Evolutionary conservation across 2,797 vertebrate genomes (phyloP), one percentile per base, ranked within the genome.

Genomic region (Synanceia verrucosa): DNA sequence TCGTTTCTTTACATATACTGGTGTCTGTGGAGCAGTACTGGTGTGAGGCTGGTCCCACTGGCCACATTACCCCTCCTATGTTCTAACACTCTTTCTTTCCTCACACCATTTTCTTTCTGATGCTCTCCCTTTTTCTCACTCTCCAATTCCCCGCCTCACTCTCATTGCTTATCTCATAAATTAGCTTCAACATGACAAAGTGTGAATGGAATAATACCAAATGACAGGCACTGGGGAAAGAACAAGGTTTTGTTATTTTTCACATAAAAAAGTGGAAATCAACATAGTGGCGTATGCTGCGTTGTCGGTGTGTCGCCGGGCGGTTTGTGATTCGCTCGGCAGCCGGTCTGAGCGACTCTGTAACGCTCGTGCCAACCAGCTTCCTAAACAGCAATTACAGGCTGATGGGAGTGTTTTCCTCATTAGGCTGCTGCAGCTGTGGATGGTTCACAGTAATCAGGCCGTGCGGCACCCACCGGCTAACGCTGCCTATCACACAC

Each of bases 361-460:
- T 50, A 46, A 58, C 6, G 55, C 62, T 78, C 34, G 68, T 84
- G 89, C 91, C 89, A 91, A 81, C 85, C 76, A 5, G 79, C 87
- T 91, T 90, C 86, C 87, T 88, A 90, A 92, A 91, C 86, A 90
- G 89, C 91, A 91, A 91, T 92, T 91, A 91, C 70, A 1, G 39
- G 83, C 86, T 88, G 86, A 90, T 88, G 85, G 86, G 87, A 91
- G 89, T 88, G 86, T 89, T 92, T 92, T 91, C 82, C 90, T 92
- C 89, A 89, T 92, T 90, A 91, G 90, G 66, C 71, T 61, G 86
- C 87, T 86, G 89, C 90, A 91, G 91, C 89, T 92, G 89, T 79
- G 86, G 84, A 88, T 76, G 79, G 88, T 88, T 88, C 81, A 65
- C 69, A 76, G 87, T 89, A 90, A 91, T 92, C 89, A 91, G 87